Percentiles rank a stretch among this genome's conserved stretches.
Conservation (phyloP, 2,888 invertebrate genomes). For the Tetanocera ferruginea region DNA sequence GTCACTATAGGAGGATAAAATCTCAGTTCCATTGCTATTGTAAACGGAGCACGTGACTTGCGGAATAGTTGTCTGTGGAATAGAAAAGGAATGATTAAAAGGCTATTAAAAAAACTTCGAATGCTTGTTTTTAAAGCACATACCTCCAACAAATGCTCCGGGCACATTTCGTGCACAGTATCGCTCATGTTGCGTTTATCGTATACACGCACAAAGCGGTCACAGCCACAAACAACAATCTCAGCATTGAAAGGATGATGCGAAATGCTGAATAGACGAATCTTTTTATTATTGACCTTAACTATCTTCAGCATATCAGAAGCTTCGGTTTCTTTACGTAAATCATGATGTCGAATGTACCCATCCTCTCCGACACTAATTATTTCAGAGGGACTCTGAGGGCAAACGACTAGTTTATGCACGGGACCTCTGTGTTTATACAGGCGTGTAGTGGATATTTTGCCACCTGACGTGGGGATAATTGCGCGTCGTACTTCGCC, state of each 20-base stretch:
- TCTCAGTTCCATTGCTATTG: constrained; percentile 90
- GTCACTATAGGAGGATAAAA: constrained; percentile 94
- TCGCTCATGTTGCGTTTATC: constrained; percentile 76
- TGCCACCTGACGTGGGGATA: constrained; percentile 72
- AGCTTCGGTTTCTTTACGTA: constrained; percentile 72
- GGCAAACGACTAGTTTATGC: constrained; percentile 86
- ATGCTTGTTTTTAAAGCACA: constrained; percentile 33
- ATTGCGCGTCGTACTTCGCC: constrained; percentile 82
- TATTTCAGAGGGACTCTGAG: constrained; percentile 81
- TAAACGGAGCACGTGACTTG: constrained; percentile 92
- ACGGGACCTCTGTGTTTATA: constrained; percentile 83
- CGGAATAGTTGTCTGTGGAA: constrained; percentile 54
- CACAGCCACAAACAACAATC: constrained; percentile 87
- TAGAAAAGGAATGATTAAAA: not conserved
- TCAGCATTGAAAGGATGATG: constrained; percentile 85
- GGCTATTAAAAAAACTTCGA: not conserved
- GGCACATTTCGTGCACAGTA: constrained; percentile 76
- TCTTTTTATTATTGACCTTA: constrained; percentile 67
- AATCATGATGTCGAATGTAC: constrained; percentile 83
- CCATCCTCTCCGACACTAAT: constrained; percentile 93
- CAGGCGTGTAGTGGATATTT: constrained; percentile 71
- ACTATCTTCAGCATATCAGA: constrained; percentile 74
- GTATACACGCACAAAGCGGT: constrained; percentile 82
- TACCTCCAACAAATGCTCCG: constrained; percentile 65
- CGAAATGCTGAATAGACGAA: constrained; percentile 90